A percentile compares a stretch with the other conserved stretches of the same genome.
phyloP scores from a whole-genome alignment of 1,140 invertebrate species.

The Papilio polyxenes region DNA sequence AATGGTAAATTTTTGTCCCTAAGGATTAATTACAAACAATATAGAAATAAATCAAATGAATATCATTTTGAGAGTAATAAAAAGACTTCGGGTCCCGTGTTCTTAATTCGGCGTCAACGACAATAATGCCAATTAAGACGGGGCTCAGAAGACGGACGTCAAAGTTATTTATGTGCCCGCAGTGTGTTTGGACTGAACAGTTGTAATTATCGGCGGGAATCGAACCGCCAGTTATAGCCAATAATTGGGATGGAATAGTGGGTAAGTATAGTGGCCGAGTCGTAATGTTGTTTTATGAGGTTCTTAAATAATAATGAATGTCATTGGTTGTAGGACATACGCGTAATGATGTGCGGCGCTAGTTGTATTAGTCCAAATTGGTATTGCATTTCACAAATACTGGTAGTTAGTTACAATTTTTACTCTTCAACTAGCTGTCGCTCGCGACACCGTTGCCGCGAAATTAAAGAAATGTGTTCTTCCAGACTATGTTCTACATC shows the following conservation, averaged over 20 bases:
- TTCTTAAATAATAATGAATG: constrained; percentile 76
- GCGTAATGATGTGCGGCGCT: constrained; percentile 50
- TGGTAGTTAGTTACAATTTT: not conserved
- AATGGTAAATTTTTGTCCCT: not conserved
- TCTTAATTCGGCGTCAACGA: constrained; percentile 45
- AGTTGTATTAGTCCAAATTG: constrained; percentile 43
- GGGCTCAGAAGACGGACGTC: constrained; percentile 51
- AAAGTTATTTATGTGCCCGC: constrained; percentile 61
- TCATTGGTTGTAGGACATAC: constrained; percentile 64
- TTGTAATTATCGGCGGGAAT: constrained; percentile 71
- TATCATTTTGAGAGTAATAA: constrained; percentile 10
- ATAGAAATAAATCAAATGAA: constrained; percentile 34
- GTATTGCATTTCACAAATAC: constrained; percentile 32
- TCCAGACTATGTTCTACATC: no score
- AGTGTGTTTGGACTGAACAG: constrained; percentile 55
- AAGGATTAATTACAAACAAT: constrained; percentile 25
- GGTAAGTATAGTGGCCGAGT: constrained; percentile 64
- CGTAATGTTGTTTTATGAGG: constrained; percentile 75
- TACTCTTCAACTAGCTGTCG: no score
- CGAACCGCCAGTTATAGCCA: constrained; percentile 67
- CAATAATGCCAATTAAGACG: constrained; percentile 55
- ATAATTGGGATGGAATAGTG: constrained; percentile 69
- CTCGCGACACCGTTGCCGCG: no score
- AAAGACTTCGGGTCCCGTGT: not conserved
- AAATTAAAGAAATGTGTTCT: no score